These are phyloP conservation scores for Drosophila demipolita DNA, from an alignment of 2,888 invertebrate species.

Conservation along the genomic window DNA sequence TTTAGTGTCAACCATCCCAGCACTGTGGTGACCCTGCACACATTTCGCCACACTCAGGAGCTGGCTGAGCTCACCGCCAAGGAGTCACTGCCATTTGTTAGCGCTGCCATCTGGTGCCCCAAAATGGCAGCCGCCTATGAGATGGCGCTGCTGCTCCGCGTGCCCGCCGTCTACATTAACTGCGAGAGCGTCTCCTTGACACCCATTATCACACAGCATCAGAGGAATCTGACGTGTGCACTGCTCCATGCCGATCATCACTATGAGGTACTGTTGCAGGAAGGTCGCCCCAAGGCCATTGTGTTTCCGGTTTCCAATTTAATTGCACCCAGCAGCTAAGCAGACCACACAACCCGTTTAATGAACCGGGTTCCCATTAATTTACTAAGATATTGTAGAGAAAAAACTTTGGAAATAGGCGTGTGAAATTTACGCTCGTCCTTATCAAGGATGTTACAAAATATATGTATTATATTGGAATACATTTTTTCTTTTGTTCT, in stretches of 20 bases:
- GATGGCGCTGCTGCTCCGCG: conserved; percentile 36
- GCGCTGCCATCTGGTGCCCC: conserved; percentile 54
- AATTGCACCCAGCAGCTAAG: not conserved
- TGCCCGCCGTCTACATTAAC: conserved; percentile 49
- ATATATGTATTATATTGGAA: not conserved
- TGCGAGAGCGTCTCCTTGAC: conserved; percentile 38
- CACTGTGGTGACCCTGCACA: conserved; percentile 64
- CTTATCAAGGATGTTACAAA: not conserved
- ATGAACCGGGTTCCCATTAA: not conserved
- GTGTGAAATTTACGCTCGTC: not conserved
- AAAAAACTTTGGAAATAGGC: not conserved
- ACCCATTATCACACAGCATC: conserved; percentile 29
- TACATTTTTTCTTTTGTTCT: not conserved
- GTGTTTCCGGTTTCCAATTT: conserved; percentile 51
- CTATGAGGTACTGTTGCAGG: conserved; percentile 43
- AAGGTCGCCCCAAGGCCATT: conserved; percentile 22
- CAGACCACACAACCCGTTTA: not conserved
- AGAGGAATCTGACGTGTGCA: conserved; percentile 13
- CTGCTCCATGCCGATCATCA: conserved; percentile 40
- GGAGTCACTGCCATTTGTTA: conserved; percentile 47
- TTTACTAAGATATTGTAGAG: not conserved
- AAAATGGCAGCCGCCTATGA: conserved; percentile 62
- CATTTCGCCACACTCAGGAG: conserved; percentile 55
- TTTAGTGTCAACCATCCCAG: conserved; percentile 54
- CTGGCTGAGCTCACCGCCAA: conserved; percentile 26